Evolutionary conservation across 2,888 invertebrate genomes (phyloP), one percentile per base, ranked within the genome.

Genomic region (Catocala fraxini): DNA sequence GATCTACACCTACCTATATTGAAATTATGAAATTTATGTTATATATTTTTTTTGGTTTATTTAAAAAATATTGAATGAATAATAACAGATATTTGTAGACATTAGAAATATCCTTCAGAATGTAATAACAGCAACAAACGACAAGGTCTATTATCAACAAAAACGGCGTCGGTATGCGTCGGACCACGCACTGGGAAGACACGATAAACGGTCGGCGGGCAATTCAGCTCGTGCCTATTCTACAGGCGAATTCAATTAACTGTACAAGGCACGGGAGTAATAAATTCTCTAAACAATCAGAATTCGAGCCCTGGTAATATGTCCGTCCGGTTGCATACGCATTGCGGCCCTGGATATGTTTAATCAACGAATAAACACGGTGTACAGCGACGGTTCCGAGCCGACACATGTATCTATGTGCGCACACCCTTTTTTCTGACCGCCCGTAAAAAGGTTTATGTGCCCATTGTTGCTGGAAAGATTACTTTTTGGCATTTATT

Each of bases 281-380:
- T 94, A 94, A 94, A 94, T 94, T 93, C 92, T 93, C 93, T 93
- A 93, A 93, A 93, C 93, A 93, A 93, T 93, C 93, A 93, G 92
- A 93, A 93, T 93, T 93, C 92, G 93, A 93, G 92, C 85, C 90
- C 87, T 89, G 91, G 91, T 93, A 92, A 93, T 93, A 93, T 92
- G 93, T 93, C 89, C 90, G 92, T 90, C 87, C 89, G 89, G 85
- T 87, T 93, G 92, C 93, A 92, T 92, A 90, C 93, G 93, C 93
- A 93, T 85, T 92, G 93, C 92, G 92, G 92, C 88, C 87, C 85
- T 85, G 86, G 86, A 87, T 84, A 84, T 87, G 92, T 92, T 93
- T 93, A 93, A 93, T 93, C 93, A 93, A 93, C 90, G 92, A 83
- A 88, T 90, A 89, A 91, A 91, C 91, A 90, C 82, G 86, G 70